Evolutionary conservation across 1,140 invertebrate genomes (phyloP).

Genomic region (Pseudachorutes palmiensis): DNA sequence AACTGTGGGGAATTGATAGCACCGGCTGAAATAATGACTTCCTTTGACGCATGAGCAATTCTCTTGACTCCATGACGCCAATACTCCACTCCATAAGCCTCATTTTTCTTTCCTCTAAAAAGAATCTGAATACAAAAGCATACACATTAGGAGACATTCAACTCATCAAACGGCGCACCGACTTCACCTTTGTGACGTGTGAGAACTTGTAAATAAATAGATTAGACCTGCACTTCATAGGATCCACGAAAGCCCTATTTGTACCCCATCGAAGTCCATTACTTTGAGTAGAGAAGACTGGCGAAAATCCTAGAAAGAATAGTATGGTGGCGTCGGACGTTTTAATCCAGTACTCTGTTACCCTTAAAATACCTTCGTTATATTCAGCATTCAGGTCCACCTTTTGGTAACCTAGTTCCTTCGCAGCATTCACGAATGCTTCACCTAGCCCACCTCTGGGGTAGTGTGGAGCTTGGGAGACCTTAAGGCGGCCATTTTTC

Average conservation of each 20-base stretch:
- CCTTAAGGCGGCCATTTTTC: constrained; percentile 5
- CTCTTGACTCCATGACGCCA: constrained; percentile 4
- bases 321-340: no score
- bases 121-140: constrained; percentile 14
- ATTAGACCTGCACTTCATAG: constrained; percentile 15
- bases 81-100: constrained; percentile 29
- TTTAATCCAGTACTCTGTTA: no score
- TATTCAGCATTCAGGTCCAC: constrained; percentile 22
- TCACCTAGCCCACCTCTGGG: constrained; percentile 14
- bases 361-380: constrained; percentile 19
- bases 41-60: constrained; percentile 10
- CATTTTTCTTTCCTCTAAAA: constrained; percentile 17
- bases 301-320: constrained; percentile 15
- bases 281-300: constrained; percentile 20
- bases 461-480: constrained; percentile 15
- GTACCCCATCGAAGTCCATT: constrained; percentile 12
- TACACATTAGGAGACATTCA: background rate
- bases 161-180: background rate
- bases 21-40: constrained; percentile 23
- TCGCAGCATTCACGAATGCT: constrained; percentile 18
- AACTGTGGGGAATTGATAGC: constrained; percentile 37
- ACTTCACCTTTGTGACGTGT: constrained; percentile 11
- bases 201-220: constrained; percentile 24
- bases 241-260: constrained; percentile 26
- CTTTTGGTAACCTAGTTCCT: constrained; percentile 22